Evolutionary conservation across 2,888 invertebrate species (phyloP).

Genomic region (Lysandra bellargus): DNA sequence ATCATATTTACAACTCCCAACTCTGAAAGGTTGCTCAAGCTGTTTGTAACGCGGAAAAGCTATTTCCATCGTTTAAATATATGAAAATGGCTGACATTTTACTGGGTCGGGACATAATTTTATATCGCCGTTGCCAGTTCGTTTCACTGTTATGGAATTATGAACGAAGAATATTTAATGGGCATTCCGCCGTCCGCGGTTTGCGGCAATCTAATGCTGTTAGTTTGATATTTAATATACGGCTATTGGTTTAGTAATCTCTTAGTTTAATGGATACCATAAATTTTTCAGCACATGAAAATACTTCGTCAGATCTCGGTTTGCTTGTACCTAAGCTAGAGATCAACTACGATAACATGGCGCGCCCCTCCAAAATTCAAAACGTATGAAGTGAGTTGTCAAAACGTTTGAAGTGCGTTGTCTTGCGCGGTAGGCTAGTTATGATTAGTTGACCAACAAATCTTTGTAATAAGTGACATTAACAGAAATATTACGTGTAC

Average conservation of each 20-base stretch:
- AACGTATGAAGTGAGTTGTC: too few relatives aligned
- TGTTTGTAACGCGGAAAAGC: neutral
- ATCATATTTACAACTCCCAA: slow-evolving; percentile 47
- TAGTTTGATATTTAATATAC: neutral
- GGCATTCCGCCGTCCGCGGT: neutral
- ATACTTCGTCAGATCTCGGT: neutral
- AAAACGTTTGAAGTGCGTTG: too few relatives aligned
- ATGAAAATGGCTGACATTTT: slow-evolving; percentile 12
- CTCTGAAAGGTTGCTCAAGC: slow-evolving; percentile 18
- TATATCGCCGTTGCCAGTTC: slow-evolving; percentile 3
- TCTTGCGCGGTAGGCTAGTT: too few relatives aligned
- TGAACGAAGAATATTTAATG: neutral
- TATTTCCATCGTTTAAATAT: neutral
- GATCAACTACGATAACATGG: too few relatives aligned
- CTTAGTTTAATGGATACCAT: neutral
- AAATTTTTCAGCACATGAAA: neutral
- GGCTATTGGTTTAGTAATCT: neutral
- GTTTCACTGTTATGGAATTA: slow-evolving; percentile 12
- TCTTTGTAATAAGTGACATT: too few relatives aligned
- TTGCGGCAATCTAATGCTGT: neutral
- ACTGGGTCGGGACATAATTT: slow-evolving; percentile 5
- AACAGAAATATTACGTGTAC: too few relatives aligned
- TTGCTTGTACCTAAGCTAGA: neutral
- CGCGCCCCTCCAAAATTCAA: too few relatives aligned
- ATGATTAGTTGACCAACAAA: too few relatives aligned